Percentiles rank a stretch among this genome's conserved stretches.
Evolutionary conservation across 2,797 vertebrate species (phyloP).

Genomic region (Anabas testudineus): DNA sequence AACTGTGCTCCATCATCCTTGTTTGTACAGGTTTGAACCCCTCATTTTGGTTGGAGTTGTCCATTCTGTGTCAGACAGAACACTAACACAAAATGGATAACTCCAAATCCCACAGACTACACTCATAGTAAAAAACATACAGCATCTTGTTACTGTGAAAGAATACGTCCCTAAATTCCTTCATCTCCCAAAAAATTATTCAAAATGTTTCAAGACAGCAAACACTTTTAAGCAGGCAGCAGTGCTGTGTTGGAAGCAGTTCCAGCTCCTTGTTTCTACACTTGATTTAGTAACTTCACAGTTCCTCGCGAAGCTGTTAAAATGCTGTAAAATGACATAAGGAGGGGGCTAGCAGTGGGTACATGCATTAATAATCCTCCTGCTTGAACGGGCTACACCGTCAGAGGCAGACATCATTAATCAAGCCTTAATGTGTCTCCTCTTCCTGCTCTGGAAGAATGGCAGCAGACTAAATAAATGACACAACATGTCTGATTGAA

Average conservation of each 20-base stretch:
- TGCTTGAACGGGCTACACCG: constrained; percentile 16
- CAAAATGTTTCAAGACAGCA: too few relatives aligned
- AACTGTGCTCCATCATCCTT: too few relatives aligned
- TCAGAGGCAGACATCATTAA: constrained; percentile 67
- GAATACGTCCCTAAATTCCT: too few relatives aligned
- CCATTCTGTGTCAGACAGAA: too few relatives aligned
- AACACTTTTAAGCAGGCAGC: background rate
- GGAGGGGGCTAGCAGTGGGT: background rate
- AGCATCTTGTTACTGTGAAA: too few relatives aligned
- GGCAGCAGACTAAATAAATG: constrained; percentile 71
- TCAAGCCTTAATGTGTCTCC: constrained; percentile 64
- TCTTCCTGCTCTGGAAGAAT: constrained; percentile 65
- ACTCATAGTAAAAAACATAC: too few relatives aligned
- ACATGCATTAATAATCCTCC: constrained; percentile 59
- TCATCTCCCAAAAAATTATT: too few relatives aligned
- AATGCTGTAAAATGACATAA: constrained; percentile 25
- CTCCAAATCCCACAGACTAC: too few relatives aligned
- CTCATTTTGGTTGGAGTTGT: too few relatives aligned
- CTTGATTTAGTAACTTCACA: constrained; percentile 12
- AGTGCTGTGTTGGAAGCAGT: background rate
- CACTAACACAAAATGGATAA: too few relatives aligned
- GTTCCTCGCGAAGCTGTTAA: constrained; percentile 9
- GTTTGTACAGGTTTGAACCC: too few relatives aligned
- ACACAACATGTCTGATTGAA: constrained; percentile 41
- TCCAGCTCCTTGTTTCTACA: background rate